Evolutionary conservation across 2,888 invertebrate genomes (phyloP), one percentile per base, ranked within the genome.

Genomic region (Drosophila buzzatii): DNA sequence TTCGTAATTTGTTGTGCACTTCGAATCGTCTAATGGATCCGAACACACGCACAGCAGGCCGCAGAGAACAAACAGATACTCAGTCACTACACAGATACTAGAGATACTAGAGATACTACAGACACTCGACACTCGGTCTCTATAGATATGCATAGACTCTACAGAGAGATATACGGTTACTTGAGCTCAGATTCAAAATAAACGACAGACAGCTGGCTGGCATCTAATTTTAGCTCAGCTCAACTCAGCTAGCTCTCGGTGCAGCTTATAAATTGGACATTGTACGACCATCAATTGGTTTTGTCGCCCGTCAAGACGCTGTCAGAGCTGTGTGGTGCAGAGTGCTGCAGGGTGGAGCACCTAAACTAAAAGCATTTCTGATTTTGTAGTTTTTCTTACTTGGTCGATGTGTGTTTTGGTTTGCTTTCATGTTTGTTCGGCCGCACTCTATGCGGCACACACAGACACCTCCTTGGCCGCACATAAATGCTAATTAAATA

Each of bases 401-500:
- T 33, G 10, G 18, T 31, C 12, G n/a, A 2, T 33, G 10, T 44
- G 44, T 44, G 44, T 20, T 44, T 53, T 16, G 41, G 20, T 53
- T 59, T 45, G 44, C 52, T 58, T 55, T 71, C 57, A 60, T 73
- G 57, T 73, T 56, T 53, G 39, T 10, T 35, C 60, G 39, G 18
- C 42, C 45, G 49, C 39, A 37, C 41, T 57, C 45, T 33, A 16
- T 41, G 20, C 35, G 20, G 16, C 20, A 35, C 23, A 37, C 2
- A 31, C 35, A 23, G 6, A 23, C 27, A 35, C 53, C 49, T 39
- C 35, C 18, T 27, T 41, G 47, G 16, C 67, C 55, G 42, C 57
- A 64, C 68, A 84, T 63, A 65, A 87, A 84, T 70, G 71, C 68
- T 81, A 89, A 84, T 84, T 76, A 84, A 84, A 89, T 84, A 84